Evolutionary conservation across 2,797 vertebrate genomes (phyloP), one percentile per base, ranked within the genome.

Genomic region (Falco berigora): DNA sequence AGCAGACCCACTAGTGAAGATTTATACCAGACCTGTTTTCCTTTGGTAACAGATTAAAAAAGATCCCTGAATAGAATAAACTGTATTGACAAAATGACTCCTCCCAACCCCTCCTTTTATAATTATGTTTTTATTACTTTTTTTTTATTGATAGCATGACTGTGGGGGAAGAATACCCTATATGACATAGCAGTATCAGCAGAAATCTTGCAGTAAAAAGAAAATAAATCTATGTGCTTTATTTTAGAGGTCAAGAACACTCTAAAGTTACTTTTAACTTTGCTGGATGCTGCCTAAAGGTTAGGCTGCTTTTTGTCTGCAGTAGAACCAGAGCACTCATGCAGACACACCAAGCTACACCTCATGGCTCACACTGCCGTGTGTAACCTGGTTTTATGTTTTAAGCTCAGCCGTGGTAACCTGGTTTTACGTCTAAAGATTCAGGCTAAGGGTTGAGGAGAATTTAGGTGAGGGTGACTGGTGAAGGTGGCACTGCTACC

Each of bases 361-460:
- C 15, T 91, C 50, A 13, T 21, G 20, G 56, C 34, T 85, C n/a
- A 27, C 0, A 0, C 50, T 56, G 46, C 2, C 4, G 1, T 21
- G 21, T 38, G 20, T 44, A 67, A 62, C 12, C 36, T 71, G 30
- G 10, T 24, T 74, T 34, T 28, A 1, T 18, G 4, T 47, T 4
- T 34, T 32, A 83, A 83, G 17, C 40, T 76, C 56, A 50, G 44
- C 47, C 4, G 1, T 21, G 21, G 17, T 49, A 67, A 62, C 12
- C 36, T 71, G 30, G 10, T 24, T 74, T 34, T 28, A 24, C 20
- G 8, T 32, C 38, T 81, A 34, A 64, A 91, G 73, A 27, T 44
- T 67, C 13, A 30, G 56, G 38, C 34, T 82, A 66, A 49, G 25
- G 36, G 17, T 7, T 34, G 55, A 82, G 73, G 12, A 74, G 10